Conservation (phyloP, 1,140 invertebrate species). For the Macrocentrus cingulum region DNA sequence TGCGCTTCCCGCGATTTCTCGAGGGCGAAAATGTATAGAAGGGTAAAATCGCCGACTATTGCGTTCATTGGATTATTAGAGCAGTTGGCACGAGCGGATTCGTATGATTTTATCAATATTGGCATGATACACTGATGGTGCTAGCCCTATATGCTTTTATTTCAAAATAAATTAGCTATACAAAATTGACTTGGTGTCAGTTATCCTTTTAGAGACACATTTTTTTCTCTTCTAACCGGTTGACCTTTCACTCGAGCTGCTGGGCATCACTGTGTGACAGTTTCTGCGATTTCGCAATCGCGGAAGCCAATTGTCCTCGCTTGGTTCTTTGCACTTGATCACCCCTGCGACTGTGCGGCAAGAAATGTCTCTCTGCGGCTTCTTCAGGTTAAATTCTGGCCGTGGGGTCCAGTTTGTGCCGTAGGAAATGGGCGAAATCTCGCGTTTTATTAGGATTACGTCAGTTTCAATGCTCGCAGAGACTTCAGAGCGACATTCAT, state of each 20-base stretch:
- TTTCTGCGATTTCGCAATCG: conserved; percentile 34
- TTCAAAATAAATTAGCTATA: conserved; percentile 25
- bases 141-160: neutral
- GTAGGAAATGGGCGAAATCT: conserved; percentile 37
- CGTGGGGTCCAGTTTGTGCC: conserved; percentile 37
- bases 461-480: conserved; percentile 28
- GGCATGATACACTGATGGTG: too few relatives aligned
- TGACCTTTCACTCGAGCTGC: conserved; percentile 40
- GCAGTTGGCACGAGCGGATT: too few relatives aligned
- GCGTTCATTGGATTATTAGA: too few relatives aligned
- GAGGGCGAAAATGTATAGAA: neutral
- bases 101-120: too few relatives aligned
- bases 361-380: conserved; percentile 27
- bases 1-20: conserved; percentile 12
- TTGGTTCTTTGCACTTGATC: conserved; percentile 15
- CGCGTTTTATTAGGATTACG: neutral
- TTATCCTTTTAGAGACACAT: neutral
- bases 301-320: conserved; percentile 22
- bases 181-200: neutral
- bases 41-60: too few relatives aligned
- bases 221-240: conserved; percentile 32
- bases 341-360: conserved; percentile 27
- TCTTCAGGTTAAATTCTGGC: conserved; percentile 22
- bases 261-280: conserved; percentile 40
- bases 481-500: conserved; percentile 37